Conservation (phyloP, 1,140 invertebrate genomes). For the Homalodisca vitripennis region DNA sequence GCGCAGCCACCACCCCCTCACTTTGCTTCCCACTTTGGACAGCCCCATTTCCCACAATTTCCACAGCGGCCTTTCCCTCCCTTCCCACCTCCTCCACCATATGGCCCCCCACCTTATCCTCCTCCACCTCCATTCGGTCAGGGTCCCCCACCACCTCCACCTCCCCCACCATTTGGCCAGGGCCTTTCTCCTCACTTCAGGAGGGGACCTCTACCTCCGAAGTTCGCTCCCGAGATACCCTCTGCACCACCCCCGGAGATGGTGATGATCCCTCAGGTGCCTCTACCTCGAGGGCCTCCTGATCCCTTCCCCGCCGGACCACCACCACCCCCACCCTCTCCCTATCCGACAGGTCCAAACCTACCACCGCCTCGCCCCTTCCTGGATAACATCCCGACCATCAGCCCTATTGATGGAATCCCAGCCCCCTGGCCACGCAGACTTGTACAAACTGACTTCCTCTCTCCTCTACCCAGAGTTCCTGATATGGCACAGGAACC, state of each 20-base stretch:
- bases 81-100: background rate
- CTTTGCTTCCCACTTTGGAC: background rate
- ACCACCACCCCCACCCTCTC: background rate
- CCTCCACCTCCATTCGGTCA: background rate
- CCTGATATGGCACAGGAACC: no score
- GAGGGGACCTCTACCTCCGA: background rate
- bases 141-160: background rate
- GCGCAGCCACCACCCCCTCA: background rate
- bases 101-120: background rate
- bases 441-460: background rate
- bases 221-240: no score
- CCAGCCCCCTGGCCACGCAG: background rate
- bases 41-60: background rate
- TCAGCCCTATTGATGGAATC: background rate
- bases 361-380: background rate
- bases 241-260: background rate
- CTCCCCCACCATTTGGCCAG: background rate
- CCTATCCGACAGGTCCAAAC: background rate
- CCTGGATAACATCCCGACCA: background rate
- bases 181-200: background rate
- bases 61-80: background rate
- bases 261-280: background rate
- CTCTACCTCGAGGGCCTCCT: background rate
- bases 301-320: background rate
- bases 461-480: background rate